Percentiles rank a stretch among this genome's conserved stretches.
These are phyloP conservation scores for Drosophila tsacasi DNA, from an alignment of 1,140 invertebrate species.

Conservation along the genomic window DNA sequence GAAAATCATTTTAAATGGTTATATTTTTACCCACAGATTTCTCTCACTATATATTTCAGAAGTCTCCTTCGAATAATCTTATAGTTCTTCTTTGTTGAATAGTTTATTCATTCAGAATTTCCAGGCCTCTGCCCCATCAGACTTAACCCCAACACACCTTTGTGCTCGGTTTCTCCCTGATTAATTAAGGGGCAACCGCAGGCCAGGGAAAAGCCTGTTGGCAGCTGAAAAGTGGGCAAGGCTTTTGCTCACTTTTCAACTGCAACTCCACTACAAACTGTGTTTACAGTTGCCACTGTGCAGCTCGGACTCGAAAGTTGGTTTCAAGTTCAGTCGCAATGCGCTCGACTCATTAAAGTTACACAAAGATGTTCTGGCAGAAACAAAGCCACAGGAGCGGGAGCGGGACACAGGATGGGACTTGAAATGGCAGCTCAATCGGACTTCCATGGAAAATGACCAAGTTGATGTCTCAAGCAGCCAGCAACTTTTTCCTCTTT, in stretches of 20 bases:
- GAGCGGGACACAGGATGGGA: background rate
- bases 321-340: constrained; percentile 57
- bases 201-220: constrained; percentile 20
- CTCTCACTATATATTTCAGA: background rate
- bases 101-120: constrained; percentile 19
- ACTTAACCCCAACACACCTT: constrained; percentile 12
- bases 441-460: constrained; percentile 29
- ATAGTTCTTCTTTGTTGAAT: background rate
- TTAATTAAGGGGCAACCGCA: constrained; percentile 44
- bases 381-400: constrained; percentile 21
- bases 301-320: constrained; percentile 37
- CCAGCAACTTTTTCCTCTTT: constrained; percentile 49
- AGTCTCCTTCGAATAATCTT: background rate
- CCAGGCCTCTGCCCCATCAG: constrained; percentile 6
- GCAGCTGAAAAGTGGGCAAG: constrained; percentile 28
- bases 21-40: background rate
- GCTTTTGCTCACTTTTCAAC: constrained; percentile 8
- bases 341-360: constrained; percentile 73
- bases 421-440: constrained; percentile 57
- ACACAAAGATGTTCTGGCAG: constrained; percentile 35
- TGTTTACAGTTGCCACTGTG: constrained; percentile 54
- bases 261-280: constrained; percentile 48
- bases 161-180: constrained; percentile 34
- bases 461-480: constrained; percentile 69
- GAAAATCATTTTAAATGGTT: background rate